Evolutionary conservation across 2,888 invertebrate genomes (phyloP).

Genomic region (Drosophila acutilabella): DNA sequence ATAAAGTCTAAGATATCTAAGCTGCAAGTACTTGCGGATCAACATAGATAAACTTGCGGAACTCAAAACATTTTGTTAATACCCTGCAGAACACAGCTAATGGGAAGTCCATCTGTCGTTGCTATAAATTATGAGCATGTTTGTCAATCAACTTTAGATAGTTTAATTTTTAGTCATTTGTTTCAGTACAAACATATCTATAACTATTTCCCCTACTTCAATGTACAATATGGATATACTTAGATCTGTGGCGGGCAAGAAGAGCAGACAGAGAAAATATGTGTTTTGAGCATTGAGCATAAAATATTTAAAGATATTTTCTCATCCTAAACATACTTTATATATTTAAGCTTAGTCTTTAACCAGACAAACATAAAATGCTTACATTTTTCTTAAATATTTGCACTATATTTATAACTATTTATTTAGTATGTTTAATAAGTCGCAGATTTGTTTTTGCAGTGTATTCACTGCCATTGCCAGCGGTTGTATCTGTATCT

Average conservation of each 20-base stretch:
- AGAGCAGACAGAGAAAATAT: slow-evolving; percentile 12
- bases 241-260: slow-evolving; percentile 3
- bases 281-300: neutral
- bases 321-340: neutral
- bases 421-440: neutral
- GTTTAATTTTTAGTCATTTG: too few relatives aligned
- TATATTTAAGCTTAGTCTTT: neutral
- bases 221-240: slow-evolving; percentile 12
- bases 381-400: slow-evolving; percentile 2
- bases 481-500: too few relatives aligned
- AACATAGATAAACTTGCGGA: slow-evolving; percentile 42
- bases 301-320: neutral
- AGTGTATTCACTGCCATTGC: neutral
- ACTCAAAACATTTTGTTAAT: slow-evolving; percentile 20
- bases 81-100: neutral
- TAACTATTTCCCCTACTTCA: slow-evolving; percentile 13
- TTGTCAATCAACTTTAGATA: too few relatives aligned
- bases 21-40: slow-evolving; percentile 26
- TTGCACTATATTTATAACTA: neutral
- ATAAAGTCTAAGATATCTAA: slow-evolving; percentile 23
- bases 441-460: neutral
- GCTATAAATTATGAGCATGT: neutral
- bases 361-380: neutral
- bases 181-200: neutral
- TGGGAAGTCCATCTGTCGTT: too few relatives aligned